A percentile compares a stretch with the other conserved stretches of the same genome.
phyloP scores from a whole-genome alignment of 2,888 invertebrate species.

The Phragmatobia fuliginosa region DNA sequence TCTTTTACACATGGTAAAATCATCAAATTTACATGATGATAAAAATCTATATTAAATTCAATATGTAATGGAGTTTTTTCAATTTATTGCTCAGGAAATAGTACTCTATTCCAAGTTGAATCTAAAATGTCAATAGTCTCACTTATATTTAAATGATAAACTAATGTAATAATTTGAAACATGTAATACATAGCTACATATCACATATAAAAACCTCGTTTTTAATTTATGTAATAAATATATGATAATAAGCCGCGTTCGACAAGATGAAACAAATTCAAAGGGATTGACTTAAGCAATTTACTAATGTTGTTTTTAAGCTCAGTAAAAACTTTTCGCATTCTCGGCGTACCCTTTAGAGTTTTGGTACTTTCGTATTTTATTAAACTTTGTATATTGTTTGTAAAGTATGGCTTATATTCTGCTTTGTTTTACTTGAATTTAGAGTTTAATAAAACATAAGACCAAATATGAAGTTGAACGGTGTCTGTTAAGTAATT shows the following conservation, averaged over 20 bases:
- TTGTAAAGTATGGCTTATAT: slow-evolving; percentile 40
- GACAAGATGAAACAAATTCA: slow-evolving; percentile 4
- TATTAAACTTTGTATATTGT: slow-evolving; percentile 45
- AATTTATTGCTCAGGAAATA: not conserved
- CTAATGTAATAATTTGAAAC: not conserved
- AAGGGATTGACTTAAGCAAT: slow-evolving; percentile 20
- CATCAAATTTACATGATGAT: not conserved
- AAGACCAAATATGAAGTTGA: slow-evolving; percentile 22
- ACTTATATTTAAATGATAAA: not conserved
- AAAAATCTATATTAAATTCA: too few species aligned
- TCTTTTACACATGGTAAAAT: not conserved
- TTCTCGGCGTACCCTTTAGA: slow-evolving; percentile 33
- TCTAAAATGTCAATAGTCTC: not conserved
- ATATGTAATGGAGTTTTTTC: not conserved
- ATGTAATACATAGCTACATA: not conserved
- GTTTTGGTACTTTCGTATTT: slow-evolving; percentile 43
- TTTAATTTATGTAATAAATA: not conserved
- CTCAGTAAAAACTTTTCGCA: slow-evolving; percentile 33
- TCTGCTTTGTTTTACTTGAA: slow-evolving; percentile 25
- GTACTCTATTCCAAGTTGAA: not conserved
- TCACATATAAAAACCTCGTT: slow-evolving; percentile 1
- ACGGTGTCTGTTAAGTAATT: slow-evolving; percentile 24
- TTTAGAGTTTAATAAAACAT: slow-evolving; percentile 22
- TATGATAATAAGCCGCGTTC: slow-evolving; percentile 2
- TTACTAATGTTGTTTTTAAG: slow-evolving; percentile 40